These are phyloP conservation scores for Chelonus formosanus DNA, from an alignment of 2,888 invertebrate species.

Conservation along the genomic window DNA sequence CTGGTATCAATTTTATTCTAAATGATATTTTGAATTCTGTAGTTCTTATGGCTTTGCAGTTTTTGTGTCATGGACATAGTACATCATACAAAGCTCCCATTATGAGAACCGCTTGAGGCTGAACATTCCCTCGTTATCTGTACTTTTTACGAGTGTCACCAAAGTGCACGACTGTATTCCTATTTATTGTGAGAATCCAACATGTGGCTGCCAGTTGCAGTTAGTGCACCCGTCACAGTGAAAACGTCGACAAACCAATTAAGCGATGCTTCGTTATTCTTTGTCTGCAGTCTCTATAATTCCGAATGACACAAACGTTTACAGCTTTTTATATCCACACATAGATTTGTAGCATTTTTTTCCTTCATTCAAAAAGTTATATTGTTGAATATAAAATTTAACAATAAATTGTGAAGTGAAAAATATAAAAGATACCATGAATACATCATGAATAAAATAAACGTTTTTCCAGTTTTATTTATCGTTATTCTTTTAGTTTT, in stretches of 20 bases:
- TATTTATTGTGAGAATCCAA: slow-evolving; percentile 32
- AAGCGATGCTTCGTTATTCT: slow-evolving; percentile 45
- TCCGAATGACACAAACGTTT: slow-evolving; percentile 16
- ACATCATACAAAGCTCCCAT: slow-evolving; percentile 56
- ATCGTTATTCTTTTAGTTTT: too few relatives aligned
- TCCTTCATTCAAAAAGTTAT: too few relatives aligned
- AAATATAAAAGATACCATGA: too few relatives aligned
- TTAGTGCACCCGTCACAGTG: slow-evolving; percentile 47
- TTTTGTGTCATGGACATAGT: too few relatives aligned
- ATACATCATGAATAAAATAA: too few relatives aligned
- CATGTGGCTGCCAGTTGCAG: slow-evolving; percentile 58
- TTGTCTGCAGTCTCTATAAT: slow-evolving; percentile 27
- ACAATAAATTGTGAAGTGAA: too few relatives aligned
- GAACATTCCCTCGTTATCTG: slow-evolving; percentile 4
- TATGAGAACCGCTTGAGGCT: slow-evolving; percentile 53
- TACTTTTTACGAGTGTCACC: slow-evolving; percentile 19
- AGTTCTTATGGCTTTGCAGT: too few relatives aligned
- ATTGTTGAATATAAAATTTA: too few relatives aligned
- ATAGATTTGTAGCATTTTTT: background rate
- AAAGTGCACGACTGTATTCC: slow-evolving; percentile 26
- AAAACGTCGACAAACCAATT: slow-evolving; percentile 50
- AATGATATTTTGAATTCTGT: too few relatives aligned
- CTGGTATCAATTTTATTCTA: too few relatives aligned
- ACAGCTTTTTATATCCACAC: background rate
- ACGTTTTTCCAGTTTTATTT: too few relatives aligned